Base-by-base conservation (phyloP, 2,888 invertebrate species). In the Volucella bombylans region DNA sequence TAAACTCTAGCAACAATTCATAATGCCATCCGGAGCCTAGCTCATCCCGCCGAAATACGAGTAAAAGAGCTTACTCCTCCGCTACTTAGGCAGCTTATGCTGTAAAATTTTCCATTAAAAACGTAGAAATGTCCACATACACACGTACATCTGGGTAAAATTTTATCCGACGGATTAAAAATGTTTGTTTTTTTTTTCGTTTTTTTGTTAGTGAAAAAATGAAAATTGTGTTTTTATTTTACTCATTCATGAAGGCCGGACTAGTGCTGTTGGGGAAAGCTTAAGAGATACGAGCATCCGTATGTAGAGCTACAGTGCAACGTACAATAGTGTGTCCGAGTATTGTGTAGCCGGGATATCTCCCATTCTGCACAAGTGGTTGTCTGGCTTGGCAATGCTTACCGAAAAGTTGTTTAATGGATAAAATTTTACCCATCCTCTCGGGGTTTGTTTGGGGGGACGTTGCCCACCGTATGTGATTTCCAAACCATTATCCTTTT, bases 401-500 rank as follows among this genome's bases (percentile, higher is more conserved):
- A 67, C 79, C 65, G 54, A 83, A 83, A 83, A 74, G 79, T 79
- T 83, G 83, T 83, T 79, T 74, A 83, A 83, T 79, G 74, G 78
- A 83, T 83, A 74, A 74, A 83, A 79, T 71, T 59, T 64, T 74
- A 54, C 64, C 74, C 78, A 73, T 65, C 62, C 54, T 12, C 71
- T 47, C 52, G 12, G 31, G 49, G 55, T 38, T 54, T 50, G 50
- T 54, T 52, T 62, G 18, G 62, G 43, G 62, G 31, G 31, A 31
- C 31, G 31, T 31, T 31, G 31, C 31, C 31, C 31, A 31, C 55
- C 74, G 68, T 74, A 71, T 83, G 83, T 79, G 83, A 83, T 83
- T 79, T 83, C 79, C 74, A 83, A 83, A 61, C 83, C 79, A 79
- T 79, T 83, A 83, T 83, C 83, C 74, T 69, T 83, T 83, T 79